Evolutionary conservation across 1,140 invertebrate genomes (phyloP), one percentile per base, ranked within the genome.

Genomic region (Musca vetustissima): DNA sequence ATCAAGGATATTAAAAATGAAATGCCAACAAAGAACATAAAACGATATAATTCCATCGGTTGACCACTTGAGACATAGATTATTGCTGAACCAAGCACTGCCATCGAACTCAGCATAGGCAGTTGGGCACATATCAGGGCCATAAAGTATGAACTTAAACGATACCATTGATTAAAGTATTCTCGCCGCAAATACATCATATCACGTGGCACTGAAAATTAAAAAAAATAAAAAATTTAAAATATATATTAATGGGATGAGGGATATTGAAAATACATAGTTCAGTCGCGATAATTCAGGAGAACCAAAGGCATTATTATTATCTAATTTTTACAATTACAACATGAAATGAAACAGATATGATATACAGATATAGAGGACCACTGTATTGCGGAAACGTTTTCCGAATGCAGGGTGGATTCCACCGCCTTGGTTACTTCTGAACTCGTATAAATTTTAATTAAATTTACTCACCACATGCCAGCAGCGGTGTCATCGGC

Each of bases 141-240:
- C 9, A 91, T 87, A 80, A 94, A 97, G 79, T 98, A 98, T 0
- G 95, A 90, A 76, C 92, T 92, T 15, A 97, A 80, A 28, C 91
- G 89, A 82, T 97, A 98, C 95, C 95, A 98, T 72, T 92, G 89
- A 81, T 98, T 98, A 74, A 97, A 92, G 77, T 97, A 91, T 84
- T 98, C 96, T 67, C 95, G 85, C 73, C 94, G 93, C 70, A 98
- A 85, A 4, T 96, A 86, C 61, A 90, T 88, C 64, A 96, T 91
- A 85, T 98, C 94, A 24, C 89, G 86, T 0, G 95, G 95, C 88
- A 96, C 95, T 97, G 83, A 43, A 88, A 28, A 28, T 28, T 4
- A 28, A 8, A 8, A 28, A 28, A 8, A 28, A 28, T 28, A 28
- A 28, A n/a, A n/a, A 28, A 28, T 28, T 28, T 28, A 28, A 28